These are phyloP conservation scores for Leptinotarsa lineolata DNA, from an alignment of 1,140 invertebrate genomes.

Conservation along the genomic window DNA sequence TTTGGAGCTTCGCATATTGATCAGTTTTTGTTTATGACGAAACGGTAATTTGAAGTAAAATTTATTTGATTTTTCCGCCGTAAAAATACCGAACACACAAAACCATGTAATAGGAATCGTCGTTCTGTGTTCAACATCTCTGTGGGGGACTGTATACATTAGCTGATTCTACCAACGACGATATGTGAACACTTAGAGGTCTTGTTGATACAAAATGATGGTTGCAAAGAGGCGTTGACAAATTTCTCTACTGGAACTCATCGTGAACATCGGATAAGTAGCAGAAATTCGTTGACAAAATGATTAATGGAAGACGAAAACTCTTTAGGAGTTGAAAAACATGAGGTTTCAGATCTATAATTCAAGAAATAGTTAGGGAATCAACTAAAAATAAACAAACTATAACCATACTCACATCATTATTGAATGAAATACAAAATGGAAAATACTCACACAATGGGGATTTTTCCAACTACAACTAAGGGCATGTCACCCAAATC, in stretches of 20 bases:
- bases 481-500: too few relatives aligned
- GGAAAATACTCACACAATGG: too few relatives aligned
- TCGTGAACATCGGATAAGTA: background rate
- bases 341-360: too few relatives aligned
- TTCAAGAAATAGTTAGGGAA: too few relatives aligned
- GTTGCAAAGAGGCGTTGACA: background rate
- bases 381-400: too few relatives aligned
- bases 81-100: background rate
- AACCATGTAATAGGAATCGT: background rate
- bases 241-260: background rate
- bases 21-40: conserved; percentile 6
- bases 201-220: background rate
- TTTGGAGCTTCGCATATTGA: conserved; percentile 5
- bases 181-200: background rate
- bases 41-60: background rate
- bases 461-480: too few relatives aligned
- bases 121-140: background rate
- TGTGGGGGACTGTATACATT: conserved; percentile 8
- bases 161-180: background rate
- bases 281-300: background rate
- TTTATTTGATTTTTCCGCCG: background rate
- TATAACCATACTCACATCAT: too few relatives aligned
- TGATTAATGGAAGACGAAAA: background rate
- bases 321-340: background rate
- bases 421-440: too few relatives aligned